Conservation (phyloP, 1,140 invertebrate genomes). For the Drosophila parvula region DNA sequence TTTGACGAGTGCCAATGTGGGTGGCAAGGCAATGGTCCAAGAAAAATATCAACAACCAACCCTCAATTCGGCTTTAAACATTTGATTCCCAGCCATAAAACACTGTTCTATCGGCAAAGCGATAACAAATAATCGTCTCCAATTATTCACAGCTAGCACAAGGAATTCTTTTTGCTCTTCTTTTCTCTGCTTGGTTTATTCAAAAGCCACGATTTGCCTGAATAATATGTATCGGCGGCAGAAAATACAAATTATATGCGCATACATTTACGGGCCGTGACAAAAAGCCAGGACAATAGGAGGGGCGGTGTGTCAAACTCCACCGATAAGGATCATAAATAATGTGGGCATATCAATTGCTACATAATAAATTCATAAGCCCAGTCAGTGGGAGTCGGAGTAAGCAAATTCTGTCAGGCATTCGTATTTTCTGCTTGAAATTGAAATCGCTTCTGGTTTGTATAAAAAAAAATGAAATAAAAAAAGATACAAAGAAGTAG, state of each 20-base stretch:
- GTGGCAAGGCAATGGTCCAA: conserved; percentile 4
- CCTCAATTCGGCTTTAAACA: conserved; percentile 16
- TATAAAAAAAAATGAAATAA: not conserved
- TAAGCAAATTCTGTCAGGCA: conserved; percentile 19
- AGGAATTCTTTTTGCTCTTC: not conserved
- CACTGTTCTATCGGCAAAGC: conserved; percentile 5
- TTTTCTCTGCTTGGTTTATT: conserved; percentile 28
- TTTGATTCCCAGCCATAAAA: conserved; percentile 29
- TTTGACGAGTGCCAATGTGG: conserved; percentile 15
- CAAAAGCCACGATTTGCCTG: conserved; percentile 19
- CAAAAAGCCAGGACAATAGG: conserved; percentile 52
- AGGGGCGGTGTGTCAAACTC: conserved; percentile 37
- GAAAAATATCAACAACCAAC: not conserved
- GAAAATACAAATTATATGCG: conserved; percentile 49
- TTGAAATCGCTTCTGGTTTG: not conserved
- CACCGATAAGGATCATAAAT: conserved; percentile 64
- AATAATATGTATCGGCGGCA: conserved; percentile 43
- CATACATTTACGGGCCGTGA: conserved; percentile 56
- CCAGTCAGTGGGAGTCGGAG: conserved; percentile 18
- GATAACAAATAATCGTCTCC: conserved; percentile 52
- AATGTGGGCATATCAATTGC: conserved; percentile 63
- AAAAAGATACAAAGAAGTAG: too few species aligned
- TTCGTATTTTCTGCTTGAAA: not conserved
- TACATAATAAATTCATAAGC: conserved; percentile 67
- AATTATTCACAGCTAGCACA: conserved; percentile 62